Evolutionary conservation across 2,113 vertebrate genomes (phyloP), one percentile per base, ranked within the genome.

Genomic region (Prolemur simus): DNA sequence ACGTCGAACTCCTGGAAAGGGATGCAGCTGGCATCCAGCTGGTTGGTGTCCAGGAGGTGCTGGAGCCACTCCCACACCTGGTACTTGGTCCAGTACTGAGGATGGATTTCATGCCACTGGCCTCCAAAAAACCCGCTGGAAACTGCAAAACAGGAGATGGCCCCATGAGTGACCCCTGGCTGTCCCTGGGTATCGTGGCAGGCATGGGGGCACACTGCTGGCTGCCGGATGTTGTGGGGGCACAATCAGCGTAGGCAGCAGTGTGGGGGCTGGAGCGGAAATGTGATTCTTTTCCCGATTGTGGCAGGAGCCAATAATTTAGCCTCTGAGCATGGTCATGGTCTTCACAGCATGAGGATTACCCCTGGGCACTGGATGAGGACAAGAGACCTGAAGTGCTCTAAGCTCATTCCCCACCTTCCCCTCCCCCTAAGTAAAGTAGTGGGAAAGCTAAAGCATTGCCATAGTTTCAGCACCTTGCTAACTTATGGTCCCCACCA

Each of bases 61-160:
- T 99, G 99, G 97, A 99, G 99, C 99, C 99, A 99, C 68, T 99
- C 99, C 99, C 99, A 99, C 95, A 99, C 99, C 98, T 99, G 99
- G 98, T 99, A 99, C 90, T 99, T 99, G 87, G 98, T 99, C 99
- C 99, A 99, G 97, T 99, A 99, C 95, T 99, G 99, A 0, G 99
- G 99, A 69, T 99, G 99, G 87, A 99, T 99, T 74, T 99, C 99
- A 0, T 99, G 97, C 99, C 99, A 99, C 97, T 99, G 98, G 27
- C 98, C 98, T 97, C 99, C 98, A 25, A 99, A 98, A 91, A 99
- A 99, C 58, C 98, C 98, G 15, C 97, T 96, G 86, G 98, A 98
- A 96, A 98, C 98, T 99, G 96, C 47, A 98, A 98, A 97, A 97
- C 17, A 97, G 87, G 17, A 97, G 8, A 76, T 27, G 42, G 12